Percentiles rank a stretch among this genome's conserved stretches.
Conservation (phyloP, 2,797 vertebrate genomes). For the Anabas testudineus region DNA sequence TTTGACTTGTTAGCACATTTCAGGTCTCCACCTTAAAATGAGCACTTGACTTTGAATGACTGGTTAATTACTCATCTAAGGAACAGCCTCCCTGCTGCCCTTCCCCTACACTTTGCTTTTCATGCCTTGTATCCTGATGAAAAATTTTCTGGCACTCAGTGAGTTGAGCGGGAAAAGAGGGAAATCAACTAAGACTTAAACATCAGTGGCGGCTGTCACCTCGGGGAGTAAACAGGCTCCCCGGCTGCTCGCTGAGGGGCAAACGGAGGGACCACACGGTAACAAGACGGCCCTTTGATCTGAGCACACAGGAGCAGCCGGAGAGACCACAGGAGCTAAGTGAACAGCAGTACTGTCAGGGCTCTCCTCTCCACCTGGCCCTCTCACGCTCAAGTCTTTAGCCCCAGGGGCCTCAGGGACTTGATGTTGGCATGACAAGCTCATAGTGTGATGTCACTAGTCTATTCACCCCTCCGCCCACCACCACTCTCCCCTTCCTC, state of each 20-base stretch:
- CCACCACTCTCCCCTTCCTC: conserved; percentile 2
- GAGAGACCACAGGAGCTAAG: conserved; percentile 74
- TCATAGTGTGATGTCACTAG: conserved; percentile 81
- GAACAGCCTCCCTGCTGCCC: conserved; percentile 14
- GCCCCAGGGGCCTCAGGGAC: conserved; percentile 58
- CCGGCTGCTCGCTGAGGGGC: conserved; percentile 73
- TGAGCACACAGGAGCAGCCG: conserved; percentile 71
- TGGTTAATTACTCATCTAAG: conserved; percentile 79
- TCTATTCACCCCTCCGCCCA: conserved; percentile 4
- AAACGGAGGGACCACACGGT: conserved; percentile 81
- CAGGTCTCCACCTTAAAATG: conserved; percentile 69
- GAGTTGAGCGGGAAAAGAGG: conserved; percentile 58
- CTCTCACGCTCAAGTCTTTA: conserved; percentile 71
- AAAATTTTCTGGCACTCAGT: conserved; percentile 75
- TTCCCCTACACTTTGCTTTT: conserved; percentile 67
- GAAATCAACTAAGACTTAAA: conserved; percentile 73
- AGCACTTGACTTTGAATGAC: conserved; percentile 80
- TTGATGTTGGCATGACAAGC: conserved; percentile 74
- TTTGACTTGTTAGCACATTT: conserved; percentile 70
- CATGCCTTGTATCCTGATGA: conserved; percentile 76
- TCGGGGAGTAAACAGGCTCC: conserved; percentile 47
- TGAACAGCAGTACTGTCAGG: conserved; percentile 63
- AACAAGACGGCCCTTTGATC: conserved; percentile 82
- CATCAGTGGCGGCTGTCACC: conserved; percentile 74
- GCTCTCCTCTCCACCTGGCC: conserved; percentile 71